phyloP scores from a whole-genome alignment of 2,113 vertebrate species.

The Anas platyrhynchos region DNA sequence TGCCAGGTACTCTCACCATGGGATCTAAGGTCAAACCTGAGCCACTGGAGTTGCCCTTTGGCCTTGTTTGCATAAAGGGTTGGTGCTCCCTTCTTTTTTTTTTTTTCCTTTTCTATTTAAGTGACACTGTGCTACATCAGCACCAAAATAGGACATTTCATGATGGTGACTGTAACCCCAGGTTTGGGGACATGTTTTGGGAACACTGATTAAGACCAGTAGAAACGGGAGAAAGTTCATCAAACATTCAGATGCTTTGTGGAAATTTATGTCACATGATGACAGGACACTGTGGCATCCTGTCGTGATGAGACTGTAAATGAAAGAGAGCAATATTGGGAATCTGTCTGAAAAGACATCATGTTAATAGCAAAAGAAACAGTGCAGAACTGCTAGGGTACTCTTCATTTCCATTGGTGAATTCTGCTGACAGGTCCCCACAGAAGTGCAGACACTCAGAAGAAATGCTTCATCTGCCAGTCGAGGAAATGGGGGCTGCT shows the following conservation, averaged over 20 bases:
- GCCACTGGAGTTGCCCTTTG: neutral
- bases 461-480: neutral
- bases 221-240: fast-evolving
- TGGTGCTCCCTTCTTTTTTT: neutral
- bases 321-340: neutral
- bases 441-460: neutral
- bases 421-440: neutral
- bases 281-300: neutral
- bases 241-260: fast-evolving
- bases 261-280: neutral
- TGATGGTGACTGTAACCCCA: fast-evolving
- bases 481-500: neutral
- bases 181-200: neutral
- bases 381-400: fast-evolving
- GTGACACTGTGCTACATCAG: fast-evolving
- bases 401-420: neutral
- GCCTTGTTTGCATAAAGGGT: slow-evolving; percentile 19
- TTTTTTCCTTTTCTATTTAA: neutral
- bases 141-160: fast-evolving
- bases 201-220: neutral
- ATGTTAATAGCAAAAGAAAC: neutral
- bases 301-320: neutral
- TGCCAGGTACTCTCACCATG: fast-evolving
- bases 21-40: neutral
- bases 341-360: neutral